Base-by-base conservation (phyloP, 2,888 invertebrate genomes). In the Holacanthella duospinosa region DNA sequence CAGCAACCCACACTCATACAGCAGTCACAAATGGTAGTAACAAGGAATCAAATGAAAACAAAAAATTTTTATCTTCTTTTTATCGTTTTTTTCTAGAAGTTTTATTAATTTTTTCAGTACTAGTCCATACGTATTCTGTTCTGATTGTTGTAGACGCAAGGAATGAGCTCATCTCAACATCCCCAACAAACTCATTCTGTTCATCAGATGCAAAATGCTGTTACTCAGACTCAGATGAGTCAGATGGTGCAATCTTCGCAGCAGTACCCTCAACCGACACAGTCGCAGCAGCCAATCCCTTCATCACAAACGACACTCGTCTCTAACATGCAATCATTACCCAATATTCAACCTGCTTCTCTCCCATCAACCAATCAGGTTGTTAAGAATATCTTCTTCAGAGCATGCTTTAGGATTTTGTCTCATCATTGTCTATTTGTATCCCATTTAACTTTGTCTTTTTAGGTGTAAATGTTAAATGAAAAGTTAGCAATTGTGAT, bases 261-360 rank as follows among this genome's bases (percentile, higher is more conserved):
- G 71, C 76, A 79, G 63, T 81, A 81, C 73, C 78, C 82, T 74
- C 79, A 80, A 76, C 19, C 48, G 21, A 4, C 48, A 4, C 80
- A 77, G 68, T 77, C 80, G 65, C 78, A 80, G 63, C 82, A 81
- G 78, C 81, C 81, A 73, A 78, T 80, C 29, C 80, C 80, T 29
- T 44, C 67, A 65, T 25, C 65, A 43, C 67, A 65, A 54, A 54
- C 66, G 19, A 69, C 61, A 56, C 61, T 64, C 29, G 64, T 56
- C 12, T 54, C 48, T 26, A 63, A 58, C 56, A 65, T 69, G 59
- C 64, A 64, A 25, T 21, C 60, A 53, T 59, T 64, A 29, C 68
- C 67, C 61, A 61, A 57, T 29, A 64, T 64, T 25, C 56, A 67
- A 28, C 62, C 66, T 16, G 27, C 60, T n/a, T n/a, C n/a, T n/a